Percentiles rank a stretch among this genome's conserved stretches.
Conservation (phyloP, 2,797 vertebrate genomes). For the Intellagama lesueurii region DNA sequence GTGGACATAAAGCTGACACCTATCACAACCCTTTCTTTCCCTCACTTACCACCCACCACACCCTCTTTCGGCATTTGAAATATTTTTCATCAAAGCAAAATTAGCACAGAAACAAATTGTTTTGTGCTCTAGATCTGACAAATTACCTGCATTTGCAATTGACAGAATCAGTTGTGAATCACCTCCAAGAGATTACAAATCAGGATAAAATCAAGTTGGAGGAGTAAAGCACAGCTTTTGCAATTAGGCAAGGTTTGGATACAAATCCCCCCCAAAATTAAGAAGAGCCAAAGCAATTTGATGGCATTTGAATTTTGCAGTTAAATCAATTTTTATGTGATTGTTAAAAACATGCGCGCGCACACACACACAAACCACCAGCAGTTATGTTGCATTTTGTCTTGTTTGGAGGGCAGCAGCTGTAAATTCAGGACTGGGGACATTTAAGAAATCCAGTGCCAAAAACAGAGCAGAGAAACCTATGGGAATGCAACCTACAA, state of each 20-base stretch:
- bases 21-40: not conserved
- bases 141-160: constrained; percentile 8
- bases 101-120: not conserved
- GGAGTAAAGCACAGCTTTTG: not conserved
- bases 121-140: not conserved
- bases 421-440: not conserved
- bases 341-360: not conserved
- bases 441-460: not conserved
- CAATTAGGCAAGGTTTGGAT: not conserved
- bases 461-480: not conserved
- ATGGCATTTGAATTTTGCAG: constrained; percentile 5
- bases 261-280: not conserved
- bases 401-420: not conserved
- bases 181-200: constrained; percentile 1
- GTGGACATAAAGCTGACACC: not conserved
- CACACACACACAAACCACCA: not conserved
- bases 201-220: not conserved
- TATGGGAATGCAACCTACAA: not conserved
- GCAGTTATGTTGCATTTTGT: not conserved
- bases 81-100: not conserved
- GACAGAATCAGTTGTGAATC: not conserved
- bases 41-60: not conserved
- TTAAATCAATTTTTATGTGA: not conserved
- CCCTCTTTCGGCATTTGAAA: not conserved
- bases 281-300: not conserved